Base-by-base conservation (phyloP, 2,797 vertebrate species). In the Diceros bicornis region DNA sequence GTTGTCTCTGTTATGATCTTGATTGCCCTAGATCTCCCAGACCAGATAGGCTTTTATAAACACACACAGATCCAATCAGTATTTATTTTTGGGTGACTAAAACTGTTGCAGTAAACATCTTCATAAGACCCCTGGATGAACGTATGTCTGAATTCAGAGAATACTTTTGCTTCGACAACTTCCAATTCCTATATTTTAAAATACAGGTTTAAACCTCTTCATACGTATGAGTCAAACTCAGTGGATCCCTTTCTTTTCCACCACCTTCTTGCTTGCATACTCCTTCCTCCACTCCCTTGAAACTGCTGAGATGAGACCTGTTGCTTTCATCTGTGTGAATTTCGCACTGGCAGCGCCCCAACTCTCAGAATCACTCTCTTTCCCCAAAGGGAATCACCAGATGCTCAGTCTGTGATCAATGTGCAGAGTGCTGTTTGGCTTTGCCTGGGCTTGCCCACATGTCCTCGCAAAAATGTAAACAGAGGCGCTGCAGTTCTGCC, bases 401-500 rank as follows among this genome's bases (percentile, higher is more conserved):
- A 71, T 55, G 57, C 89, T 82, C 88, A 9, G 29, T 11, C 47
- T 75, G 62, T 52, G 95, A 52, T 62, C 50, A 4, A 0, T 14
- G 66, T 32, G 62, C 86, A 4, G 12, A 75, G 52, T 27, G 82
- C 55, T 57, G 20, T 41, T n/a, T 11, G 34, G 29, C 34, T 82
- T 57, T 84, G 98, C 84, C 94, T 41, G 52, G 97, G 96, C 98
- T 95, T 98, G 97, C 86, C 91, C 61, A 23, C 1, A 3, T 50
- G 78, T 87, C 91, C 55, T 44, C 0, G 7, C 72, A 95, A 82
- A 94, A 97, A 96, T 74, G 82, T 94, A 97, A 98, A 97, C 90
- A 97, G 84, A 95, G 71, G 68, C 55, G 5, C 77, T 64, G 16
- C 1, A 0, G 23, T 81, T 50, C 44, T 83, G 81, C 83, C 95